Percentiles rank a stretch among this genome's conserved stretches.
Evolutionary conservation across 2,888 invertebrate species (phyloP).

Genomic region (Leptothorax acervorum): DNA sequence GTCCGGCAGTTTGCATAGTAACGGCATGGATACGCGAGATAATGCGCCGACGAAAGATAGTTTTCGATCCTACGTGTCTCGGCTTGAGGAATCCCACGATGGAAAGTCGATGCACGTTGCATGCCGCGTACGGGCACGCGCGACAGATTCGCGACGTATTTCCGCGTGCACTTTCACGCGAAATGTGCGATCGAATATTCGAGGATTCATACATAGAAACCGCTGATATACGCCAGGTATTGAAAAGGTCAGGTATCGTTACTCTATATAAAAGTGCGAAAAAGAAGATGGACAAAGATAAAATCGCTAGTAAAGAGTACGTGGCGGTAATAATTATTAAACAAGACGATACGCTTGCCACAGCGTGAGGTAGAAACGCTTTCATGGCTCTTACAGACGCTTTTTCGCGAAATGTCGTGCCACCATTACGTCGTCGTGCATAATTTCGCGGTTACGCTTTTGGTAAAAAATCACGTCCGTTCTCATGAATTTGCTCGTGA

Average conservation of each 20-base stretch:
- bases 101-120: conserved; percentile 17
- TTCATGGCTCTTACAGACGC: conserved; percentile 27
- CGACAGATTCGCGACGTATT: background rate
- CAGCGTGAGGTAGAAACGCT: conserved; percentile 51
- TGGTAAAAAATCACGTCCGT: conserved; percentile 30
- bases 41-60: conserved; percentile 6
- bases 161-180: background rate
- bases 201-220: background rate
- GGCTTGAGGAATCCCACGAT: background rate
- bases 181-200: background rate
- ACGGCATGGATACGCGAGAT: conserved; percentile 23
- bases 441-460: conserved; percentile 57
- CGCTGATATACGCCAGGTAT: background rate
- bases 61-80: conserved; percentile 19
- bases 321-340: conserved; percentile 63
- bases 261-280: background rate
- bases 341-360: conserved; percentile 51
- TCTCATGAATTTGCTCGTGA: background rate
- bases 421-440: conserved; percentile 50
- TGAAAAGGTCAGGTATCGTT: background rate
- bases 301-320: conserved; percentile 20
- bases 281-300: background rate
- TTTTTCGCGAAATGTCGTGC: conserved; percentile 33
- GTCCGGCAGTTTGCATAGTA: conserved; percentile 24
- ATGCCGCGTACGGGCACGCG: background rate